Conservation (phyloP, 2,797 vertebrate species). For the Chiloscyllium punctatum region DNA sequence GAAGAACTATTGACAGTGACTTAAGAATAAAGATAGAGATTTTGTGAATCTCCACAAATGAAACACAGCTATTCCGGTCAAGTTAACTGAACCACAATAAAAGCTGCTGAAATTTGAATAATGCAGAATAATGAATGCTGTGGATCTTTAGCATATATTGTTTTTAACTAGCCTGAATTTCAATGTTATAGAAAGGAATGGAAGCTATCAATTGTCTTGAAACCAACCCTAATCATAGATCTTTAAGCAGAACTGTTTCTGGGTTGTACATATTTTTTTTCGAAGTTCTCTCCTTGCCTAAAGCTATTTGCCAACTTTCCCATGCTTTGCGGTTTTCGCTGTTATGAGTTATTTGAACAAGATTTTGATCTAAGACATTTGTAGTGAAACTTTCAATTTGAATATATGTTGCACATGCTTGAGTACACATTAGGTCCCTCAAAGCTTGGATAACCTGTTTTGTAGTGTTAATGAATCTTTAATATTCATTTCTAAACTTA, state of each 20-base stretch:
- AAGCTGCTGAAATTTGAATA: not conserved
- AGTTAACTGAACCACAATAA: not conserved
- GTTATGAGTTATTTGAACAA: not conserved
- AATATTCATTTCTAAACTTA: not conserved
- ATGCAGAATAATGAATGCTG: not conserved
- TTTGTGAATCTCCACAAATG: not conserved
- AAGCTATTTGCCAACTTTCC: not conserved
- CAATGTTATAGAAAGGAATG: not conserved
- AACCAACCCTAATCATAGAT: not conserved
- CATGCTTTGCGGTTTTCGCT: not conserved
- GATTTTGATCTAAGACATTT: not conserved
- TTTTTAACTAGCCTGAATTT: not conserved
- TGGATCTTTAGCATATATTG: not conserved
- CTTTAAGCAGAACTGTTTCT: not conserved
- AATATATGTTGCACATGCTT: not conserved
- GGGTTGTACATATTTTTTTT: too few relatives aligned
- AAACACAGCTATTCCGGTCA: not conserved
- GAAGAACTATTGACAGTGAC: not conserved
- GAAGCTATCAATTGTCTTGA: not conserved
- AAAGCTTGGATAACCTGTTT: not conserved
- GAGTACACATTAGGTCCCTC: not conserved
- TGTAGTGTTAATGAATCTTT: not conserved
- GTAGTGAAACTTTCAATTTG: not conserved
- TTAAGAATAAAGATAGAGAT: not conserved
- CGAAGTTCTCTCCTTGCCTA: not conserved